Conservation (phyloP, 2,888 invertebrate genomes). For the Caenorhabditis becei region DNA sequence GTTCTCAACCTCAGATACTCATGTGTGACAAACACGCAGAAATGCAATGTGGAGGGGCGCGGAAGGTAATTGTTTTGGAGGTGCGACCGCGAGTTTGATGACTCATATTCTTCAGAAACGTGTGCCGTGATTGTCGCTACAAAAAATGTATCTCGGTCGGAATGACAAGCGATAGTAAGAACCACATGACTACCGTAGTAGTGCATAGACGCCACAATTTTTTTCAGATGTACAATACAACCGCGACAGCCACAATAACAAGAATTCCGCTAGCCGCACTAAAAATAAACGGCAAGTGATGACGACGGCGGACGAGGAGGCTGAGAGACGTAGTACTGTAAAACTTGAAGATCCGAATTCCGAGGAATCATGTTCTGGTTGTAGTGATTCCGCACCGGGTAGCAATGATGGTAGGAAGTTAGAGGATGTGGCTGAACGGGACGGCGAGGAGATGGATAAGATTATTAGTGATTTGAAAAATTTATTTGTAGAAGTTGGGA, state of each 20-base stretch:
- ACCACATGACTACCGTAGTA: constrained; percentile 25
- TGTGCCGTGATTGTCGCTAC: constrained; percentile 57
- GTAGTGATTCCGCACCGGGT: constrained; percentile 45
- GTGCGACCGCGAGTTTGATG: neutral
- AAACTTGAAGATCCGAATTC: constrained; percentile 38
- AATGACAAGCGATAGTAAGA: constrained; percentile 59
- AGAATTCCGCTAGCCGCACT: constrained; percentile 32
- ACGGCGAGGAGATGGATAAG: constrained; percentile 46
- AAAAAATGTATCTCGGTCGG: constrained; percentile 45
- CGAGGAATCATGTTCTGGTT: constrained; percentile 49
- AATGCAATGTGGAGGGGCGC: constrained; percentile 54
- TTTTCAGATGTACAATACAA: constrained; percentile 60
- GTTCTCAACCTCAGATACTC: constrained; percentile 51
- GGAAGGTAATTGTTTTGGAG: constrained; percentile 54
- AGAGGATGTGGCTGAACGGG: constrained; percentile 26
- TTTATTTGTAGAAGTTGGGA: constrained; percentile 48
- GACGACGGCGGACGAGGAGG: constrained; percentile 19
- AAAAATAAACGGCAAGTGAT: constrained; percentile 40
- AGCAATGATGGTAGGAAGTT: constrained; percentile 39
- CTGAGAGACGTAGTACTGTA: constrained; percentile 49
- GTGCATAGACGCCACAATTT: constrained; percentile 12
- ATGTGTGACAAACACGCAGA: constrained; percentile 32
- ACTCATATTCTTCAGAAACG: constrained; percentile 52
- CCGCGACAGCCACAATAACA: constrained; percentile 54
- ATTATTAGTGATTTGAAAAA: constrained; percentile 53